These are phyloP conservation scores for Tachysurus fulvidraco DNA, from an alignment of 2,113 vertebrate genomes.

Conservation along the genomic window DNA sequence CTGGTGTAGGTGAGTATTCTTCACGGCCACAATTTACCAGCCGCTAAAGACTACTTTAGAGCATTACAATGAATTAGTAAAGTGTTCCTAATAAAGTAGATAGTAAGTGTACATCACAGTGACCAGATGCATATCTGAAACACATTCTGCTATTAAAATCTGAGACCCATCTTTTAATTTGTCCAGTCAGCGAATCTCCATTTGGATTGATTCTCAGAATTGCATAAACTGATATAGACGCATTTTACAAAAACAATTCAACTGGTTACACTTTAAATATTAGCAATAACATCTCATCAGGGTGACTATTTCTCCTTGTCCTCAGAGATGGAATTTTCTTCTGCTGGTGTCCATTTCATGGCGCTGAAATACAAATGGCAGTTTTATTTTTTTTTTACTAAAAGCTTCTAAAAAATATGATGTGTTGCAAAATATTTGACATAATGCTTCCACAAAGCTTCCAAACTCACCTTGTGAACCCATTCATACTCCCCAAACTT, in stretches of 20 bases:
- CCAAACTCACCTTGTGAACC: conserved; percentile 89
- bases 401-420: not conserved
- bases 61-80: no score
- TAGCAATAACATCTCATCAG: not conserved
- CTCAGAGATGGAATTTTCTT: conserved; percentile 94
- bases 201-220: not conserved
- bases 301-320: not conserved
- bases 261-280: not conserved
- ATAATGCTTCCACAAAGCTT: not conserved
- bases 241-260: not conserved
- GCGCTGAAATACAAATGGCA: conserved; percentile 77
- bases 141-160: not conserved
- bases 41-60: no score
- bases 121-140: not conserved
- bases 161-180: not conserved
- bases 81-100: not conserved
- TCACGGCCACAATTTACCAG: no score
- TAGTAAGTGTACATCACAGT: not conserved
- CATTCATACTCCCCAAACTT: conserved; percentile 98
- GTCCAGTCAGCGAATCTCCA: not conserved
- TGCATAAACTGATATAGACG: not conserved
- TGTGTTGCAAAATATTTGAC: not conserved
- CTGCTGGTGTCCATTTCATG: conserved; percentile 94
- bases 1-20: no score
- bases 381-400: not conserved